Evolutionary conservation across 2,888 invertebrate species (phyloP).

Genomic region (Fragum whitleyi): DNA sequence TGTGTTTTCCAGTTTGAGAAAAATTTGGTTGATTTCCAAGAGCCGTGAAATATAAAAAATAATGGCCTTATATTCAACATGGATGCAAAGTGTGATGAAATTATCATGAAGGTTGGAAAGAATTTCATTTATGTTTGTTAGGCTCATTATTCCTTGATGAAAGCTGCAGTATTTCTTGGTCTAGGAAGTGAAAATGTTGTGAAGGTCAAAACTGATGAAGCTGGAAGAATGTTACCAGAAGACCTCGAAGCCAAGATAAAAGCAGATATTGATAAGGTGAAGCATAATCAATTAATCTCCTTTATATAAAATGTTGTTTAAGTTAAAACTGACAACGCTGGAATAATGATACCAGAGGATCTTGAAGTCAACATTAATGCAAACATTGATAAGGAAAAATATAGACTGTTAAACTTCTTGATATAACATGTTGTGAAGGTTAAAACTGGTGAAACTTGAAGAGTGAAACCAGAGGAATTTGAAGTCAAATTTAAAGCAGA

Average conservation of each 20-base stretch:
- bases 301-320: not conserved
- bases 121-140: conserved; percentile 39
- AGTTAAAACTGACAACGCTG: conserved; percentile 88
- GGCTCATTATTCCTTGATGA: conserved; percentile 93
- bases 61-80: no score
- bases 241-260: conserved; percentile 89
- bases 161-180: conserved; percentile 94
- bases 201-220: conserved; percentile 89
- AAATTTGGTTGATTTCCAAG: no score
- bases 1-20: no score
- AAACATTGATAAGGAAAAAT: conserved; percentile 67
- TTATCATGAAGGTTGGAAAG: no score
- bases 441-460: no score
- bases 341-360: conserved; percentile 90
- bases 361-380: conserved; percentile 88
- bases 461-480: no score
- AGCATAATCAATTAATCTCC: no score
- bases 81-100: no score
- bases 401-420: no score
- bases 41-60: no score
- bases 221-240: conserved; percentile 89
- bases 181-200: conserved; percentile 94
- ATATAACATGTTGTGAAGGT: no score
- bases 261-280: conserved; percentile 65
- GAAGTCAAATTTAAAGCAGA: no score